These are phyloP conservation scores for Lasioglossum marginatum DNA, from an alignment of 2,888 invertebrate species.

Conservation along the genomic window DNA sequence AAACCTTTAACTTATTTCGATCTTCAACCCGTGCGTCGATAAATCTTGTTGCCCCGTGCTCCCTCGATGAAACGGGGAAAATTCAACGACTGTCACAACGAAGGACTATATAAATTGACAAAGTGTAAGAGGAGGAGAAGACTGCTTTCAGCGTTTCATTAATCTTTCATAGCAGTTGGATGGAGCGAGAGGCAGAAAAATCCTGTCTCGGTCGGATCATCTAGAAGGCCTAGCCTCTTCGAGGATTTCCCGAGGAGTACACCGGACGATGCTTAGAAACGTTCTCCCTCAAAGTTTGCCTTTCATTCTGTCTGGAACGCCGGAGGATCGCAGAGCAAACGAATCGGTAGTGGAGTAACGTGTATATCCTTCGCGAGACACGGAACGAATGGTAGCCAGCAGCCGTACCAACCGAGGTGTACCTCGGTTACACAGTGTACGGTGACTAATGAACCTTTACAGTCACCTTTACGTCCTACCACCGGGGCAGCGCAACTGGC, in stretches of 20 bases:
- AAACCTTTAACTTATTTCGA: background rate
- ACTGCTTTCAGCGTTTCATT: background rate
- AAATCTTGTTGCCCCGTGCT: background rate
- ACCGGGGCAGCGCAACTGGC: conserved; percentile 64
- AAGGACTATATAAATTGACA: background rate
- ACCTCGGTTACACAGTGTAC: conserved; percentile 76
- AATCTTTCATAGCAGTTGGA: background rate
- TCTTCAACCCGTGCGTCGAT: background rate
- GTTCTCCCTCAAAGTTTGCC: conserved; percentile 43
- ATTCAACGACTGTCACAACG: background rate
- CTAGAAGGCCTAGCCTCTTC: background rate
- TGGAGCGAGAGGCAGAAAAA: background rate
- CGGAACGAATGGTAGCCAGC: conserved; percentile 66
- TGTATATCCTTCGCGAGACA: conserved; percentile 68
- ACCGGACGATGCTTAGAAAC: conserved; percentile 6
- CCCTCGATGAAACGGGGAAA: background rate
- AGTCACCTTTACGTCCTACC: conserved; percentile 79
- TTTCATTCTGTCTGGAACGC: conserved; percentile 52
- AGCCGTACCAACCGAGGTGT: conserved; percentile 59
- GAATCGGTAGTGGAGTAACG: conserved; percentile 68
- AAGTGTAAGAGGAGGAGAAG: background rate
- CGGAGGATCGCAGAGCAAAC: conserved; percentile 55
- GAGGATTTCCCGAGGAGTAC: conserved; percentile 12
- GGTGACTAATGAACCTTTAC: conserved; percentile 83
- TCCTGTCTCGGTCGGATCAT: background rate